Evolutionary conservation across 2,113 vertebrate species (phyloP), one percentile per base, ranked within the genome.

Genomic region (Sander vitreus): DNA sequence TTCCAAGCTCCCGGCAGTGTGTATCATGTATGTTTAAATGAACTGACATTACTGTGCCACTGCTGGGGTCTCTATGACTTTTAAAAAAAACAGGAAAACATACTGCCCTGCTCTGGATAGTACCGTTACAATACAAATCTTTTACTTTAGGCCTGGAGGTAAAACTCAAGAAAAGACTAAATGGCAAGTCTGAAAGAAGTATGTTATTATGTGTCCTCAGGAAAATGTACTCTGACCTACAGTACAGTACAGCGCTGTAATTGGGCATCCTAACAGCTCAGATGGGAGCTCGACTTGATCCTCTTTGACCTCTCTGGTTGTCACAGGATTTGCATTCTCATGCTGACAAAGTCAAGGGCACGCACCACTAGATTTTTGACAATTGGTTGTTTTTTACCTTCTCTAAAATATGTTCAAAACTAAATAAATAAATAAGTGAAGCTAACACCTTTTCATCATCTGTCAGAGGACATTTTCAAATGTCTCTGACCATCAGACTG

Each of bases 291-390:
- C 3, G 3, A 68, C 79, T 53, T 45, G 3, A 45, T 54, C 76
- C 55, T 66, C 19, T 45, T 33, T 23, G 53, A 33, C 84, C 57
- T 54, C 43, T 39, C 62, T 27, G 14, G 12, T 19, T 30, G 25
- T 69, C 19, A 5, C 2, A 18, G 53, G 65, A 66, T 87, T 83
- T 75, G 33, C 69, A 68, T 67, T 25, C 48, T 81, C 15, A 15
- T 43, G 71, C 58, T 59, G 18, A 66, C 50, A 83, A 59, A 76
- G 73, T 53, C 85, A 73, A 80, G 47, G 62, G 15, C 54, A 73
- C 2, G 16, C 30, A 73, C 43, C 55, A 33, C 14, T 13, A 57
- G 6, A 39, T 14, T 13, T 58, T 10, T 71, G 68, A 64, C 51
- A 76, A 53, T 25, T 50, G 48, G 50, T 36, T 45, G 30, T 64